Percentiles rank a stretch among this genome's conserved stretches.
Conservation (phyloP, 2,113 vertebrate genomes). For the Candoia aspera region DNA sequence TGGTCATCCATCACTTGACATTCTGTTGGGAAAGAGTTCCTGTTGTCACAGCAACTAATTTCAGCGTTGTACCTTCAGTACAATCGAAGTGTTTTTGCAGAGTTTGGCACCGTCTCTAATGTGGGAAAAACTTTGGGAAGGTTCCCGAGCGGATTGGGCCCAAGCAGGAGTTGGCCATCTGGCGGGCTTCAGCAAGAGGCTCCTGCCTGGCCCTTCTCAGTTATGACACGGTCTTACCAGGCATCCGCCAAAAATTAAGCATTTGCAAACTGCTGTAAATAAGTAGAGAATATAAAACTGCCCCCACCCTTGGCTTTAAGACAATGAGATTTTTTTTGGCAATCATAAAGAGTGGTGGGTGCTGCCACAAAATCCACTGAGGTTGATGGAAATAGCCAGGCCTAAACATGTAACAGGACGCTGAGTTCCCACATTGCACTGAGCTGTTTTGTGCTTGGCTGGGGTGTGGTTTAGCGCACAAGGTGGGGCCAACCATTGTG, state of each 20-base stretch:
- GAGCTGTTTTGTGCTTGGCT: too few species aligned
- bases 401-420: too few species aligned
- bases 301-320: too few species aligned
- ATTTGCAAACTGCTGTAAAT: not conserved
- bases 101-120: conserved; percentile 65
- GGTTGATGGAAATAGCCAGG: too few species aligned
- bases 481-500: too few species aligned
- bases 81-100: conserved; percentile 49
- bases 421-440: too few species aligned
- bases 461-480: too few species aligned
- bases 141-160: too few species aligned
- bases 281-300: not conserved
- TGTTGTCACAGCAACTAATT: conserved; percentile 53
- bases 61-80: conserved; percentile 57
- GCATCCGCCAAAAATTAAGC: not conserved
- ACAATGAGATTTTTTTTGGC: too few species aligned
- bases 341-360: too few species aligned
- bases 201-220: not conserved
- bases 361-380: too few species aligned
- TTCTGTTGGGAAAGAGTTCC: conserved; percentile 46
- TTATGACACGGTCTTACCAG: not conserved
- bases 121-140: conserved; percentile 52
- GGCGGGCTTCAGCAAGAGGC: not conserved
- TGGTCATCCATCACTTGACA: not conserved
- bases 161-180: not conserved